A percentile compares a stretch with the other conserved stretches of the same genome.
These are phyloP conservation scores for Ophioderma brevispina DNA, from an alignment of 35 echinoderm and acorn worm species.

Conservation along the genomic window DNA sequence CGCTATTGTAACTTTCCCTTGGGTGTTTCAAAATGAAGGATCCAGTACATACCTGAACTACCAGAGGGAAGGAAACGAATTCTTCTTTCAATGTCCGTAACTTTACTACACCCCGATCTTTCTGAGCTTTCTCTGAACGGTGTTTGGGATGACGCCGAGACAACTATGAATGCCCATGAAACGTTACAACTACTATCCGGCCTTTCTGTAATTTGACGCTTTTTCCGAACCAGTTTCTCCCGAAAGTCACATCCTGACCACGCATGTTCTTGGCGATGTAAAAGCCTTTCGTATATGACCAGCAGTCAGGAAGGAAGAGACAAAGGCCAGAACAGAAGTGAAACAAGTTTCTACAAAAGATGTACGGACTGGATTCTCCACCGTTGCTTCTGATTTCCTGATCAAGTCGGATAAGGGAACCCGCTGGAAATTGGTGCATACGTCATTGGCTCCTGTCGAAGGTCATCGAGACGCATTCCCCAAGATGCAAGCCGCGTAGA, in stretches of 20 bases:
- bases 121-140: constrained; percentile 38
- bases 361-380: constrained; percentile 25
- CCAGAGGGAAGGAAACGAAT: constrained; percentile 36
- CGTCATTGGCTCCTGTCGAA: constrained; percentile 29
- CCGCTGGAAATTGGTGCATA: constrained; percentile 28
- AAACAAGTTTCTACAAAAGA: constrained; percentile 15
- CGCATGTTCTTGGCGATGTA: constrained; percentile 23
- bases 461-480: neutral
- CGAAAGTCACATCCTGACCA: constrained; percentile 35
- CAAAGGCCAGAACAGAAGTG: constrained; percentile 31
- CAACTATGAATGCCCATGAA: constrained; percentile 6
- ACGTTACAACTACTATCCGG: constrained; percentile 22
- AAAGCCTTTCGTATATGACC: constrained; percentile 42
- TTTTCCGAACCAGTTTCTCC: constrained; percentile 17
- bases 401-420: constrained; percentile 25
- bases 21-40: constrained; percentile 30
- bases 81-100: constrained; percentile 1
- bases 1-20: constrained; percentile 40
- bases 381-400: constrained; percentile 27
- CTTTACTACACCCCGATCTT: constrained; percentile 25
- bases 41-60: constrained; percentile 45
- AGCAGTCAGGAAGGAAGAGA: neutral
- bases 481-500: constrained; percentile 26
- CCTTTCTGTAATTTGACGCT: constrained; percentile 36
- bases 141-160: constrained; percentile 48